Percentiles rank a stretch among this genome's conserved stretches.
Evolutionary conservation across 2,113 vertebrate species (phyloP).

Genomic region (Mohoua ochrocephala): DNA sequence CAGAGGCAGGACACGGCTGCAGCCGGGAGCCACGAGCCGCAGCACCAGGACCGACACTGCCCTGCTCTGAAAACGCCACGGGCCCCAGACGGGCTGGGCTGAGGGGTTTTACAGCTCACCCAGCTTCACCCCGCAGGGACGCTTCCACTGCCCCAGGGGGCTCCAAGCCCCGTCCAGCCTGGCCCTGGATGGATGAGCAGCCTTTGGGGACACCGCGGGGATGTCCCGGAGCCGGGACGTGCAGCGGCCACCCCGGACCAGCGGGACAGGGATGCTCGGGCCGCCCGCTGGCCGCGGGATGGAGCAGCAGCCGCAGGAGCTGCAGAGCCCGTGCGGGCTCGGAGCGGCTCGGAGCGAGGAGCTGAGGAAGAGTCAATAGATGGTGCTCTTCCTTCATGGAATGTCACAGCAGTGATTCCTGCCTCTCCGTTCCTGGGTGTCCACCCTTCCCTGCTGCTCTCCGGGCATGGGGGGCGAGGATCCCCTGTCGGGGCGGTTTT

Average conservation of each 20-base stretch:
- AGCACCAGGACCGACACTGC: accelerated
- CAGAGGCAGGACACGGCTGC: not conserved
- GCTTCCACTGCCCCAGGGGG: accelerated
- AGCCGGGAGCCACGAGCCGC: not conserved
- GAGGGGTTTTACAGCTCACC: not conserved
- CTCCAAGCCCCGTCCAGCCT: not conserved
- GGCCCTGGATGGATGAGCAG: accelerated
- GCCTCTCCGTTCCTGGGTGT: accelerated
- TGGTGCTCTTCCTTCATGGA: not conserved
- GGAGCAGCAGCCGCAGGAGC: not conserved
- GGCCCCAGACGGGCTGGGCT: not conserved
- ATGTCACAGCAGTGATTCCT: accelerated
- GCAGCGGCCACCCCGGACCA: accelerated
- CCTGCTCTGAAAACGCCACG: accelerated
- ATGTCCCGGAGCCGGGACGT: not conserved
- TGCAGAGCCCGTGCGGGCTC: accelerated
- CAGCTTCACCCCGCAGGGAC: not conserved
- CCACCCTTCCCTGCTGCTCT: not conserved
- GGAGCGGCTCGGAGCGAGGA: accelerated
- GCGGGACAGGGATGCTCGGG: not conserved
- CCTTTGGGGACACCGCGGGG: accelerated
- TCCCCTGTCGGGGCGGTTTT: accelerated
- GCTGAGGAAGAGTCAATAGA: not conserved
- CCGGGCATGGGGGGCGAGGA: not conserved
- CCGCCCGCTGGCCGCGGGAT: not conserved